Evolutionary conservation across 2,797 vertebrate species (phyloP), one percentile per base, ranked within the genome.

Genomic region (Gorsachius magnificus): DNA sequence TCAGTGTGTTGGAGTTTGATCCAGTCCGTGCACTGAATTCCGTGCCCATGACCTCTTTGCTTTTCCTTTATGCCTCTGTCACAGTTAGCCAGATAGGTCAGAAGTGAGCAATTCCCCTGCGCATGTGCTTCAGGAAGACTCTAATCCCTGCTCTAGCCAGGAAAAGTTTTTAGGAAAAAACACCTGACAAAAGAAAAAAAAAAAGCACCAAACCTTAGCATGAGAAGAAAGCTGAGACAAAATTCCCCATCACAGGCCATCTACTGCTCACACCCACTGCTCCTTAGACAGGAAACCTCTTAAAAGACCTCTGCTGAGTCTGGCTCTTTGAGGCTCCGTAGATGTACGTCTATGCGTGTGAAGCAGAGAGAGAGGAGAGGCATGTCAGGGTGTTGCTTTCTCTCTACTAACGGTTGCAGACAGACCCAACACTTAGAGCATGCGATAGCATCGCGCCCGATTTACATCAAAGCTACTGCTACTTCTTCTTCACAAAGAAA

Each of bases 121-220:
- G 72, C 61, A 29, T 51, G 41, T 64, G 7, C 50, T 94, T 83
- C 91, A 89, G 85, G 69, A 83, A 85, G 64, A 86, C 76, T 61
- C 74, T 90, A 80, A 91, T 77, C 36, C 8, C 60, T 61, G 66
- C 57, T 69, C 80, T 87, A 93, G 66, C 71, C 92, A 79, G 61
- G 57, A 88, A 89, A 96, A 97, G 72, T 35, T 57, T 93, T 93
- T 86, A 88, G 58, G 65, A 96, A 95, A 95, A 96, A 94, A 76
- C 53, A 93, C 63, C 22, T 19, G 7, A 72, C 88, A 90, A 82
- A 65, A 92, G 80, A 66, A 10, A 17, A 64, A 19, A 64, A 43
- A 87, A 26, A 18, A 25, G 46, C 4, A 5, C 12, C 61, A 96
- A 95, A 92, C 94, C 82, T 75, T 92, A 94, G 4, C 70, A 89